Conservation (phyloP, 2,888 invertebrate genomes). For the Perizoma affinitatum region DNA sequence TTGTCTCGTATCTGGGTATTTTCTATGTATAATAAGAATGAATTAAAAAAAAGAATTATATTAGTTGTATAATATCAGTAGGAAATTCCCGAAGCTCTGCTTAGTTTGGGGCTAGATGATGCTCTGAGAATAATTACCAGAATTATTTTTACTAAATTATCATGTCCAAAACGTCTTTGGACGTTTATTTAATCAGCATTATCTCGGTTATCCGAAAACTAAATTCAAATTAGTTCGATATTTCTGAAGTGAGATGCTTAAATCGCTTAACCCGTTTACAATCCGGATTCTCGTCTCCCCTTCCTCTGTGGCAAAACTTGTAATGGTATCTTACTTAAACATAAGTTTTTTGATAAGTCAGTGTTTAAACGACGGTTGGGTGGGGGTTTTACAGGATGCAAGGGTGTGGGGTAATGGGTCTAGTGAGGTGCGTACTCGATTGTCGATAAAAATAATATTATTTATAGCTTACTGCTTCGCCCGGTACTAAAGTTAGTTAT, state of each 20-base stretch:
- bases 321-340: slow-evolving; percentile 75
- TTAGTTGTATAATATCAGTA: too few species aligned
- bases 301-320: slow-evolving; percentile 65
- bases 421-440: slow-evolving; percentile 48
- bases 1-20: too few species aligned
- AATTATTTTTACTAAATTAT: too few species aligned
- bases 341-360: slow-evolving; percentile 84
- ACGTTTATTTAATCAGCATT: slow-evolving; percentile 45
- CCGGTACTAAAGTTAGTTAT: too few species aligned
- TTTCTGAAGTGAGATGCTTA: too few species aligned
- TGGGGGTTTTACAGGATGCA: slow-evolving; percentile 75
- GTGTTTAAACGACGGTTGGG: slow-evolving; percentile 79
- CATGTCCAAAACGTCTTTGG: too few species aligned
- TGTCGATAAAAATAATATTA: slow-evolving; percentile 44
- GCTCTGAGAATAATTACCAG: too few species aligned
- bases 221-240: background rate
- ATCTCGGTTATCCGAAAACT: slow-evolving; percentile 44
- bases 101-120: too few species aligned
- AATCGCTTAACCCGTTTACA: slow-evolving; percentile 41
- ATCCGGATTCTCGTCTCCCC: slow-evolving; percentile 38
- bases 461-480: too few species aligned
- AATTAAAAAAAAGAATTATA: too few species aligned
- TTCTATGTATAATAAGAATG: too few species aligned
- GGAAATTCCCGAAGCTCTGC: too few species aligned
- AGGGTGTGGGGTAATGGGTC: slow-evolving; percentile 60